Evolutionary conservation across 2,113 vertebrate genomes (phyloP), one percentile per base, ranked within the genome.

Genomic region (Alligator sinensis): DNA sequence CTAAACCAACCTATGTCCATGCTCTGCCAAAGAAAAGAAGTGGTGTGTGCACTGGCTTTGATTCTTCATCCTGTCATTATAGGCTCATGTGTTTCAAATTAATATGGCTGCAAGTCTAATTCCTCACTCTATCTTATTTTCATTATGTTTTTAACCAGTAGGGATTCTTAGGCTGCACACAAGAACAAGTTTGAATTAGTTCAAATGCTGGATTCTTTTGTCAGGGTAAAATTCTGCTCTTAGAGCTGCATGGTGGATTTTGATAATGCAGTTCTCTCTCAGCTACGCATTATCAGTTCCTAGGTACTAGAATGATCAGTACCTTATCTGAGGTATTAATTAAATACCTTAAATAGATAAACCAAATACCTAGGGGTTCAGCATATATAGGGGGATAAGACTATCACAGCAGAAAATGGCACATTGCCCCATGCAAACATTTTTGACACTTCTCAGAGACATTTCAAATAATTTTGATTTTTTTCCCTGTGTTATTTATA

Each of bases 271-370:
- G 79, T 24, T 78, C 30, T 92, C 74, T 79, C 87, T 47, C 0
- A 6, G 60, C 82, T 90, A 77, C 85, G 63, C 57, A 87, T 80
- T 94, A 60, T 89, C 91, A 80, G 61, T 57, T 81, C 2, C 2
- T 30, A 77, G 25, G 61, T 21, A 84, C 95, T 91, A 90, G 30
- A 82, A 90, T 62, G 34, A 91, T 30, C 76, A 77, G 27, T 38
- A 34, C 63, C 72, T 1, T 72, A 80, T 66, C 95, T 38, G 66
- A 78, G 57, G 59, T 80, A 68, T 68, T 96, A 92, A 94, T 94
- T 95, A 94, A 93, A 82, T 90, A 87, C 76, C 75, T 95, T 93
- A 84, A 93, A 77, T 19, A 91, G 81, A 94, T 84, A 95, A 93
- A 66, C 58, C 70, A 54, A 66, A 93, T 82, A 89, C 38, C 88